These are phyloP conservation scores for Mormyrops attenuatus DNA, from an alignment of 2,797 vertebrate species.

Conservation along the genomic window DNA sequence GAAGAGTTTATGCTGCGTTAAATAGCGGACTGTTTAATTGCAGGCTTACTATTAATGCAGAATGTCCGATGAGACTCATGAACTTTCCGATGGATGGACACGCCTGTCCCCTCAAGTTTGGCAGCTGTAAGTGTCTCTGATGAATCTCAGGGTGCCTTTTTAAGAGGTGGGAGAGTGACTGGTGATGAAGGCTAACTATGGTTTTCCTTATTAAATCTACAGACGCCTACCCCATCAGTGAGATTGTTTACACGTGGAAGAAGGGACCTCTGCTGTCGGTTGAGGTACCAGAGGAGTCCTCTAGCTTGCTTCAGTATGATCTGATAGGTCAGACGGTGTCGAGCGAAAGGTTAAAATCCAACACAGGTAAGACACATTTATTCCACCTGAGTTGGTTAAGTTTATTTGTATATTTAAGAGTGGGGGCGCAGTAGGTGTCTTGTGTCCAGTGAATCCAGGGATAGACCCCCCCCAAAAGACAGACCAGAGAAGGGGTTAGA, in stretches of 20 bases:
- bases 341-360: slow-evolving; percentile 68
- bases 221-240: slow-evolving; percentile 75
- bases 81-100: slow-evolving; percentile 80
- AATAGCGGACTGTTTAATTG: slow-evolving; percentile 12
- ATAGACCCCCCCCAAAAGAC: neutral
- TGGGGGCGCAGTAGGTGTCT: neutral
- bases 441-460: neutral
- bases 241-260: slow-evolving; percentile 78
- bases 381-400: neutral
- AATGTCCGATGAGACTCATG: slow-evolving; percentile 73
- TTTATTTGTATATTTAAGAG: neutral
- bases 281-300: slow-evolving; percentile 71
- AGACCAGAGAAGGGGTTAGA: neutral
- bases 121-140: slow-evolving; percentile 66
- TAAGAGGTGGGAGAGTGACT: slow-evolving; percentile 36
- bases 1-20: neutral
- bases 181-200: neutral
- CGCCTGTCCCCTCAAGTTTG: slow-evolving; percentile 74
- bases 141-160: slow-evolving; percentile 20
- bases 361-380: slow-evolving; percentile 43
- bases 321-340: slow-evolving; percentile 74
- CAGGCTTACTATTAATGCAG: slow-evolving; percentile 76
- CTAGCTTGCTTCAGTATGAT: slow-evolving; percentile 74
- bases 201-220: neutral
- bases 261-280: slow-evolving; percentile 70